Conservation (phyloP, 1,140 invertebrate species). For the Stenopsyche tienmushanensis region DNA sequence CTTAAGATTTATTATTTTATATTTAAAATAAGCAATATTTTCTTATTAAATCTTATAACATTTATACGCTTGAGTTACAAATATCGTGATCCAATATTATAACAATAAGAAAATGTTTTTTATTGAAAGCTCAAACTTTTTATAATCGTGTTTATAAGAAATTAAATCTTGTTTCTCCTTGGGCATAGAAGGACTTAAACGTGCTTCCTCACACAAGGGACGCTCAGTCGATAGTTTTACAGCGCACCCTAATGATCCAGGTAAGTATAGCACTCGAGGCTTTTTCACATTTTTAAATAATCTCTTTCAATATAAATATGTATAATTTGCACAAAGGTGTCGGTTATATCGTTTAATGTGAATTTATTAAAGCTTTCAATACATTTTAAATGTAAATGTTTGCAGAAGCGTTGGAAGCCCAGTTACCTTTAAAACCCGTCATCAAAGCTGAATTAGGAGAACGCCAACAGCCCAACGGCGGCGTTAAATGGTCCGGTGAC, state of each 20-base stretch:
- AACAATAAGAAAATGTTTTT: no score
- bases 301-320: background rate
- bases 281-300: background rate
- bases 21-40: no score
- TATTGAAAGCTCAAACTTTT: no score
- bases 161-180: no score
- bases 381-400: conserved; percentile 1
- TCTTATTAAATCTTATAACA: no score
- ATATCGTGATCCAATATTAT: no score
- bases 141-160: no score
- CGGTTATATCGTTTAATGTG: background rate
- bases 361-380: background rate
- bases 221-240: conserved; percentile 10
- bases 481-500: conserved; percentile 22
- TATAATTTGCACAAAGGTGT: background rate
- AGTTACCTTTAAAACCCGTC: conserved; percentile 42
- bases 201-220: conserved; percentile 24
- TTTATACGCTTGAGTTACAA: no score
- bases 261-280: conserved; percentile 21
- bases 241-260: conserved; percentile 5
- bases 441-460: conserved; percentile 44
- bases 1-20: no score
- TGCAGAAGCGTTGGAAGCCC: conserved; percentile 47
- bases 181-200: conserved; percentile 32
- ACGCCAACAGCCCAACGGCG: conserved; percentile 51